Evolutionary conservation across 2,113 vertebrate species (phyloP).

Genomic region (Bostrychus sinensis): DNA sequence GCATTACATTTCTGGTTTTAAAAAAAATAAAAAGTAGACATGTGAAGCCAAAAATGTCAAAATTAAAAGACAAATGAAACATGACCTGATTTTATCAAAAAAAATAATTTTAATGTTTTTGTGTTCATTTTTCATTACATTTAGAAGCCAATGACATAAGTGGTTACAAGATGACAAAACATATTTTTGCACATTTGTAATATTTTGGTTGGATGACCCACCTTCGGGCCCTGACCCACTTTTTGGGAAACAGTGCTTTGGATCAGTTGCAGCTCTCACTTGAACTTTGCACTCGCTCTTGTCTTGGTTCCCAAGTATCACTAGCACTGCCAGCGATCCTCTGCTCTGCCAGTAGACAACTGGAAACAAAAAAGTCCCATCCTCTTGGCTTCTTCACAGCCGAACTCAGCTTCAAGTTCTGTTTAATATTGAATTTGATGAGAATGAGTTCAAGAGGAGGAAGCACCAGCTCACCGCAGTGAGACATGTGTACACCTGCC

Average conservation of each 20-base stretch:
- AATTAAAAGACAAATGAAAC: no score
- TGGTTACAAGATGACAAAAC: not conserved
- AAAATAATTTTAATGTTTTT: no score
- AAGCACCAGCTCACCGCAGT: conserved; percentile 35
- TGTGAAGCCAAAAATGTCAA: no score
- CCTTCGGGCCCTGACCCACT: not conserved
- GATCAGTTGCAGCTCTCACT: conserved; percentile 17
- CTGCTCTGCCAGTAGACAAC: not conserved
- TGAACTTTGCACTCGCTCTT: conserved; percentile 20
- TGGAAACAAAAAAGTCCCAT: conserved; percentile 6
- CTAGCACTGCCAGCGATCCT: conserved; percentile 9
- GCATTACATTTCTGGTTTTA: no score
- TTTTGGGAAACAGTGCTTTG: not conserved
- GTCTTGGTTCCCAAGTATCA: conserved; percentile 6
- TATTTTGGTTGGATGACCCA: not conserved
- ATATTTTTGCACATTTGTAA: not conserved
- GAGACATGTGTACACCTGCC: conserved; percentile 71
- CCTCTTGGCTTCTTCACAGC: not conserved
- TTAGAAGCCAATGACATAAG: conserved; percentile 12
- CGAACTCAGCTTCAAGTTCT: conserved; percentile 23
- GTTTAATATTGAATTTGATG: conserved; percentile 41
- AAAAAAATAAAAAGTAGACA: no score
- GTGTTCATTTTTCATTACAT: no score
- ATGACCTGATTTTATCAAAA: no score
- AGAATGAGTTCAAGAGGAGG: conserved; percentile 42